Conservation (phyloP, 2,797 vertebrate genomes). For the Clarias laeviceps region DNA sequence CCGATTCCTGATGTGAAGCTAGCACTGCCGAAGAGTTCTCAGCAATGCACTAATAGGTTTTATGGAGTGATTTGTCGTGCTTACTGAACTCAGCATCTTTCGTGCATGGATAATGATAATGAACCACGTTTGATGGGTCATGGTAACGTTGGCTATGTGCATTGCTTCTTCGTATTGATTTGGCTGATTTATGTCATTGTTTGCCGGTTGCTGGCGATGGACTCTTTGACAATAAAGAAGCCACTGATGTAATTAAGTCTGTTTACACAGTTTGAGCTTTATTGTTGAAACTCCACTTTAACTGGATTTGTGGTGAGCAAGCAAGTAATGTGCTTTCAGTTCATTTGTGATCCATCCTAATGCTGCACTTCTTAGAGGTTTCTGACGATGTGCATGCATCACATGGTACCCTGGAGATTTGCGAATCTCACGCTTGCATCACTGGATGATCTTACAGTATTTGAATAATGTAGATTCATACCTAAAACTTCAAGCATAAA, state of each 20-base stretch:
- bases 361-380: background rate
- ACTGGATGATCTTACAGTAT: background rate
- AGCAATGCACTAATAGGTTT: background rate
- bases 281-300: slow-evolving; percentile 24
- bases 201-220: background rate
- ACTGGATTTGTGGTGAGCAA: slow-evolving; percentile 13
- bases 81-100: slow-evolving; percentile 49
- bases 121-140: slow-evolving; percentile 44
- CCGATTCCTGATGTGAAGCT: background rate
- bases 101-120: slow-evolving; percentile 45
- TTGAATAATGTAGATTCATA: background rate
- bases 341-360: background rate
- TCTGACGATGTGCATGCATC: background rate
- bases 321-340: background rate
- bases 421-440: background rate
- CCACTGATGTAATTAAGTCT: slow-evolving; percentile 22
- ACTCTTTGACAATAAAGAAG: slow-evolving; percentile 27
- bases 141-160: background rate
- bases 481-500: background rate
- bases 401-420: too few species aligned
- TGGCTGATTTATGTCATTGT: slow-evolving; percentile 34
- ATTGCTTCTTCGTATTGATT: slow-evolving; percentile 46
- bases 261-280: slow-evolving; percentile 19
- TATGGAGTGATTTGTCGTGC: slow-evolving; percentile 29
- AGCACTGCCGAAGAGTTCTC: background rate